Conservation (phyloP, 2,797 vertebrate genomes). For the Eurystomus glaucurus region DNA sequence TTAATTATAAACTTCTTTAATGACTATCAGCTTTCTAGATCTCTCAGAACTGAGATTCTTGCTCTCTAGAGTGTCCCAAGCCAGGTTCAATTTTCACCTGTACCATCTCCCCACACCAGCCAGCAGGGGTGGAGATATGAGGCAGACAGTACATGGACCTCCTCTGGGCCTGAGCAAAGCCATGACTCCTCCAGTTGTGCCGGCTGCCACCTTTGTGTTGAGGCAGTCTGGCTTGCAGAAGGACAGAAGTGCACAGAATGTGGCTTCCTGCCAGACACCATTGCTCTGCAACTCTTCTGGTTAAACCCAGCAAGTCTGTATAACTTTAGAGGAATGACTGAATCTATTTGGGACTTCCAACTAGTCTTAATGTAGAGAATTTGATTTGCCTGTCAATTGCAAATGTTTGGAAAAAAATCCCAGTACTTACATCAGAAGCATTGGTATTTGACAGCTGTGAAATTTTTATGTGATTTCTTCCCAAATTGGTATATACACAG, state of each 20-base stretch:
- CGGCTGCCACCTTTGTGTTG: accelerated
- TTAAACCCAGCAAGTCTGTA: background rate
- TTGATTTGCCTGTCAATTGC: background rate
- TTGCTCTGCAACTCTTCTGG: background rate
- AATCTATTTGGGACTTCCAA: background rate
- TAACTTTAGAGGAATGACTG: background rate
- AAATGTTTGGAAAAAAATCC: background rate
- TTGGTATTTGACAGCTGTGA: background rate
- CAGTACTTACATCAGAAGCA: background rate
- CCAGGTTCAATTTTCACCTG: background rate
- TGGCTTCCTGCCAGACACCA: background rate
- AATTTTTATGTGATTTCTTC: background rate
- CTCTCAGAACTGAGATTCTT: background rate
- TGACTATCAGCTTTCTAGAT: background rate
- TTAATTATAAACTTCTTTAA: background rate
- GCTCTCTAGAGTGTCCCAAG: background rate
- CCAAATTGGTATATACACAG: background rate
- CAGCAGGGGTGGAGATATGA: background rate
- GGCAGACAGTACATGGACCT: background rate
- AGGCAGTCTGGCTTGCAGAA: background rate
- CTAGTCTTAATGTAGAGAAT: background rate
- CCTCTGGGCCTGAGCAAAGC: background rate
- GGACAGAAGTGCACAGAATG: accelerated
- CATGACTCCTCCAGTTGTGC: accelerated
- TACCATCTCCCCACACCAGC: background rate